phyloP scores from a whole-genome alignment of 2,888 invertebrate genomes.

The Dicyrtoma fusca region DNA sequence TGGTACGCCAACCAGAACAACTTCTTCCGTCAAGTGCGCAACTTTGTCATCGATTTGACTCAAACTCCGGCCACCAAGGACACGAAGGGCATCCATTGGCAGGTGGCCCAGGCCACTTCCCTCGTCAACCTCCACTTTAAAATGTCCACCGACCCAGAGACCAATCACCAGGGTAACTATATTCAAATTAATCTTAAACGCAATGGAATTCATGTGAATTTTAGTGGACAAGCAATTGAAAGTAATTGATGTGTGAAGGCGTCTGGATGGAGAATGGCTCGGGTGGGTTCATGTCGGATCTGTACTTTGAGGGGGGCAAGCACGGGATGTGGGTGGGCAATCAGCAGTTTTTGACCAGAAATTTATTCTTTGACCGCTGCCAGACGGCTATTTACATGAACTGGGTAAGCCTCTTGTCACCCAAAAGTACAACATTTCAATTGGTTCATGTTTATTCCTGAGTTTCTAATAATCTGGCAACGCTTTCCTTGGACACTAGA shows the following conservation, averaged over 20 bases:
- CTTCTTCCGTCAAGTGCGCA: conserved; percentile 51
- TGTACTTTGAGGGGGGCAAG: conserved; percentile 47
- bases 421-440: too few relatives aligned
- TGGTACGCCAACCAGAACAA: conserved; percentile 50
- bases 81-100: conserved; percentile 51
- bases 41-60: conserved; percentile 46
- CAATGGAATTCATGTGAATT: background rate
- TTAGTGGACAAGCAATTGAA: too few relatives aligned
- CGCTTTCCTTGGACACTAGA: conserved; percentile 36
- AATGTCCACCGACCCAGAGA: conserved; percentile 41
- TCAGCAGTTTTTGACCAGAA: conserved; percentile 50
- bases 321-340: conserved; percentile 52
- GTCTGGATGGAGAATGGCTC: conserved; percentile 53
- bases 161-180: conserved; percentile 44
- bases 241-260: conserved; percentile 16
- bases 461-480: too few relatives aligned
- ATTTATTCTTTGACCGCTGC: conserved; percentile 43
- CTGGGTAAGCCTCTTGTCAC: conserved; percentile 44
- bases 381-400: conserved; percentile 50
- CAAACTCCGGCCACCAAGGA: conserved; percentile 28
- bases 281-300: conserved; percentile 50
- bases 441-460: background rate
- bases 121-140: conserved; percentile 46
- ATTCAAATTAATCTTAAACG: conserved; percentile 40
- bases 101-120: conserved; percentile 52